A percentile compares a stretch with the other conserved stretches of the same genome.
phyloP scores from a whole-genome alignment of 1,140 invertebrate genomes.

The Lucilia cuprina region DNA sequence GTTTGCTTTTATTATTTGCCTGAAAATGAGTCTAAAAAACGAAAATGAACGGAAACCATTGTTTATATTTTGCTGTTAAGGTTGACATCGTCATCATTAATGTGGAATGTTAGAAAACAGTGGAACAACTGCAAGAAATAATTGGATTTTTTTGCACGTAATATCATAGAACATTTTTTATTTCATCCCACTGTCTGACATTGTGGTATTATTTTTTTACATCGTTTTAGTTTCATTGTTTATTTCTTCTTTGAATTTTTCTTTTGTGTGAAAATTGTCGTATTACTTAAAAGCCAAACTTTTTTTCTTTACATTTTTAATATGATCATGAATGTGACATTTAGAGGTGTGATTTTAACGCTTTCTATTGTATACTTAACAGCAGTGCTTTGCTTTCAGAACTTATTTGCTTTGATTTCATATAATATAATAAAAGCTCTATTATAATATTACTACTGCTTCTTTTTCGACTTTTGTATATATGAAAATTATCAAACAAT shows the following conservation, averaged over 20 bases:
- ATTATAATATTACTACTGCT: not conserved
- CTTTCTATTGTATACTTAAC: not conserved
- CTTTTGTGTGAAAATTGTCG: not conserved
- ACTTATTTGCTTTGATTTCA: not conserved
- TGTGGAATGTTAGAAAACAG: not conserved
- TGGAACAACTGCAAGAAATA: not conserved
- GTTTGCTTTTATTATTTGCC: not conserved
- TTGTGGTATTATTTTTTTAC: not conserved
- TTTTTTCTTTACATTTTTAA: not conserved
- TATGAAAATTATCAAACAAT: not conserved
- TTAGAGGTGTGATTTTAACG: constrained; percentile 14
- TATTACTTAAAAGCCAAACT: not conserved
- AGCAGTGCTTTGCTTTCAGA: not conserved
- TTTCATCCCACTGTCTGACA: not conserved
- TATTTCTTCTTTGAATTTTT: not conserved
- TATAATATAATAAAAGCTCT: not conserved
- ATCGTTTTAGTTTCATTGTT: not conserved
- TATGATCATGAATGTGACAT: constrained; percentile 5
- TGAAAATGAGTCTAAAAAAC: not conserved
- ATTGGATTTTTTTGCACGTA: not conserved
- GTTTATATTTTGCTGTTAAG: not conserved
- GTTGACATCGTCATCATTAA: not conserved
- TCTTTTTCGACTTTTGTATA: not conserved
- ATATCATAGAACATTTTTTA: too few relatives aligned
- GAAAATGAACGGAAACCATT: not conserved